Percentiles rank a stretch among this genome's conserved stretches.
phyloP scores from a whole-genome alignment of 2,888 invertebrate species.

The Gastrophysa polygoni region DNA sequence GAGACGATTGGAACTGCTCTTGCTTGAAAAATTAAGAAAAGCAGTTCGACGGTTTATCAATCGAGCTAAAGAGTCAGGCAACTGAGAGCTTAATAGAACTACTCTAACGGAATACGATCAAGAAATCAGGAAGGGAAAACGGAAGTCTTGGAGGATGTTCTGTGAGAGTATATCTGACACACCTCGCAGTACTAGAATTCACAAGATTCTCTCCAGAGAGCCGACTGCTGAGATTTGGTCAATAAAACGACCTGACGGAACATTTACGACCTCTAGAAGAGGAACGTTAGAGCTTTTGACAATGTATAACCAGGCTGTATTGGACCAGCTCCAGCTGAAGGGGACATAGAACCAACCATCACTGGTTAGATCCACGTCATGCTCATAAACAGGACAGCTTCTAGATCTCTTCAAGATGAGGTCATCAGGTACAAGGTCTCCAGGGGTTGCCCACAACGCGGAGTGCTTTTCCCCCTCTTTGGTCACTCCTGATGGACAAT shows the following conservation, averaged over 20 bases:
- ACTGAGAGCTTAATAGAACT: background rate
- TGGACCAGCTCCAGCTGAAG: background rate
- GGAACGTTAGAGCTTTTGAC: too few relatives aligned
- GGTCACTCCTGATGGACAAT: background rate
- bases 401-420: background rate
- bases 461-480: background rate
- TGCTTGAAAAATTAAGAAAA: background rate
- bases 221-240: background rate
- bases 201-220: background rate
- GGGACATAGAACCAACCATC: background rate
- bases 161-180: background rate
- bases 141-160: background rate
- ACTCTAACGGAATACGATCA: background rate
- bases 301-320: background rate
- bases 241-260: too few relatives aligned
- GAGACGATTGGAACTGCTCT: background rate
- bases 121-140: background rate
- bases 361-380: background rate
- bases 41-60: background rate
- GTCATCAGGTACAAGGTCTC: background rate
- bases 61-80: background rate
- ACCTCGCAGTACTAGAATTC: background rate
- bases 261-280: too few relatives aligned
- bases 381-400: too few relatives aligned
- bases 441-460: background rate